Percentiles rank a stretch among this genome's conserved stretches.
Evolutionary conservation across 2,113 vertebrate genomes (phyloP).

Genomic region (Leptosomus discolor): DNA sequence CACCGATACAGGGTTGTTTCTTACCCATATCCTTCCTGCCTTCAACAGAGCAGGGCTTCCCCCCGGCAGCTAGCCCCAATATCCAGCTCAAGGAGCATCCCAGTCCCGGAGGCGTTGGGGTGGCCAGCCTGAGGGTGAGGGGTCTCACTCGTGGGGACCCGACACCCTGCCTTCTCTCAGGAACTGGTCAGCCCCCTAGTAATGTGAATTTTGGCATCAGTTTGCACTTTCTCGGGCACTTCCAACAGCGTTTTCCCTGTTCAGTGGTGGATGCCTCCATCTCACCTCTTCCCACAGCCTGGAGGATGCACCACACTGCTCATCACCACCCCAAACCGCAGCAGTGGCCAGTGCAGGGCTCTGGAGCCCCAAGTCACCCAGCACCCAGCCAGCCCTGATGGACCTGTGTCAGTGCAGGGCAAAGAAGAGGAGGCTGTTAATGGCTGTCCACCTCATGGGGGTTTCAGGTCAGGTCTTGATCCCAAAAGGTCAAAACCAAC

Average conservation of each 20-base stretch:
- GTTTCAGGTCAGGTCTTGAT: neutral
- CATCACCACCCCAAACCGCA: neutral
- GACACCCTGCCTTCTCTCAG: neutral
- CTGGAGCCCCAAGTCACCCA: neutral
- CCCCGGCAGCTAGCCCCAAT: fast-evolving
- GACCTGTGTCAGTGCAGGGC: neutral
- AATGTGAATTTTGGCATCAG: neutral
- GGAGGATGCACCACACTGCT: neutral
- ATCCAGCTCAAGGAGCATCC: neutral
- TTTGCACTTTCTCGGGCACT: neutral
- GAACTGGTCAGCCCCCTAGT: neutral
- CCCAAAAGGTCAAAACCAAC: neutral
- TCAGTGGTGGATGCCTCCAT: neutral
- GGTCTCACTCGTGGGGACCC: fast-evolving
- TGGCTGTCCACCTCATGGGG: neutral
- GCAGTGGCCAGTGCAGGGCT: fast-evolving
- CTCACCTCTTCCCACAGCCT: neutral
- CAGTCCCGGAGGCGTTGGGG: neutral
- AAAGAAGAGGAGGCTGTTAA: neutral
- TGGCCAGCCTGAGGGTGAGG: neutral
- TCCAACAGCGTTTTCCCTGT: neutral
- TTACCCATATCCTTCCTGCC: neutral
- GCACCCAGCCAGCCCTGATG: neutral
- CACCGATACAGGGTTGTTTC: neutral
- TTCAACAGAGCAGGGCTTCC: neutral